Percentiles rank a stretch among this genome's conserved stretches.
These are phyloP conservation scores for Platysternon megacephalum DNA, from an alignment of 2,113 vertebrate species.

Conservation along the genomic window DNA sequence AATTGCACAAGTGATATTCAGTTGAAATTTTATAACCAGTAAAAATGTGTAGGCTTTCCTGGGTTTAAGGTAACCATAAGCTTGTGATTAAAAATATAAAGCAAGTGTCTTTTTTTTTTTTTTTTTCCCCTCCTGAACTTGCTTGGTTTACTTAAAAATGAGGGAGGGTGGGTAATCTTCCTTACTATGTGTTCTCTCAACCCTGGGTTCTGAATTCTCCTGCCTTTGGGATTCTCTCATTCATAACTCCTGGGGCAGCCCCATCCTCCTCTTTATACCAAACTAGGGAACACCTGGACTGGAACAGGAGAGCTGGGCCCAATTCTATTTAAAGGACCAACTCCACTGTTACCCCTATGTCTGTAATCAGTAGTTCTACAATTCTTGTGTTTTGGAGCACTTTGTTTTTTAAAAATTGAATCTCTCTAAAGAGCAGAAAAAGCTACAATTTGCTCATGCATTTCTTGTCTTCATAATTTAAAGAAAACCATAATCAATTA, in stretches of 20 bases:
- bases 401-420: not conserved
- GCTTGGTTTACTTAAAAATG: not conserved
- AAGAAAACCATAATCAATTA: not conserved
- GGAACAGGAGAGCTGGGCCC: not conserved
- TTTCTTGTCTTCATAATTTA: not conserved
- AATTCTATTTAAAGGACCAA: not conserved
- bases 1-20: not conserved
- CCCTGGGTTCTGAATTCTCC: not conserved
- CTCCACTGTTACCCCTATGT: not conserved
- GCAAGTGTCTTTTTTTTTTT: not conserved
- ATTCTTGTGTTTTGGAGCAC: not conserved
- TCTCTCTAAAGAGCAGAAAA: not conserved
- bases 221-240: not conserved
- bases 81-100: not conserved
- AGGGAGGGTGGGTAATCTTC: not conserved
- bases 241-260: not conserved
- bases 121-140: not conserved
- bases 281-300: not conserved
- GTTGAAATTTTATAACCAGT: not conserved
- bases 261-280: not conserved
- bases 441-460: not conserved
- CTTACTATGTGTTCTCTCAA: not conserved
- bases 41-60: not conserved
- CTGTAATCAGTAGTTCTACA: not conserved
- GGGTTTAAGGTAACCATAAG: not conserved